These are phyloP conservation scores for Metopolophium dirhodum DNA, from an alignment of 1,140 invertebrate genomes.

Conservation along the genomic window DNA sequence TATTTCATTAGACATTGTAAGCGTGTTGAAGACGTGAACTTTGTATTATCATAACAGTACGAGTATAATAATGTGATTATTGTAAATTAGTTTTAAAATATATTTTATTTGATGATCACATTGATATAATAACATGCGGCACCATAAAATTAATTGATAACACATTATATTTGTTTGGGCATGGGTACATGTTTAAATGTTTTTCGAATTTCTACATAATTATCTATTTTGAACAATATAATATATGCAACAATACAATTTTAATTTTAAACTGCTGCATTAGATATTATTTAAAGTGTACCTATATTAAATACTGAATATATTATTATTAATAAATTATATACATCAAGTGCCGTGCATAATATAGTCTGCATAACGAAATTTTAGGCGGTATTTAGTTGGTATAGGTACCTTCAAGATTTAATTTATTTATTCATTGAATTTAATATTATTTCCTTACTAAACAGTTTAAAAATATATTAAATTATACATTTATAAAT, in stretches of 20 bases:
- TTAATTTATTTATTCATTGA: background rate
- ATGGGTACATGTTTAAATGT: too few species aligned
- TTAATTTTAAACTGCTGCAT: too few species aligned
- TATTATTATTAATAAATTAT: background rate
- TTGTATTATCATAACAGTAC: background rate
- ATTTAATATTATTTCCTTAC: background rate
- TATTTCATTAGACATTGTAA: background rate
- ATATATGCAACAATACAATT: too few species aligned
- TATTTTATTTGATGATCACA: background rate
- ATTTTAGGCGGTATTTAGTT: background rate
- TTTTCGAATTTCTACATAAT: too few species aligned
- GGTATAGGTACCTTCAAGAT: background rate
- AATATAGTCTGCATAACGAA: background rate
- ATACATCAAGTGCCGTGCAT: background rate
- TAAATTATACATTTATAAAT: background rate
- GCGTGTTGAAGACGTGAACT: background rate
- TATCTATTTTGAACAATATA: too few species aligned
- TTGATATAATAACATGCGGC: background rate
- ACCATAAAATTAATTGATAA: background rate
- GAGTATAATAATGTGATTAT: background rate
- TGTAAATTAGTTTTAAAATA: background rate
- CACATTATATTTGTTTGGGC: background rate
- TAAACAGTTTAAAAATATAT: background rate
- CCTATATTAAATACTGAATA: background rate
- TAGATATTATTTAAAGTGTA: too few species aligned